Base-by-base conservation (phyloP, 2,113 vertebrate genomes). In the Vombatus ursinus region DNA sequence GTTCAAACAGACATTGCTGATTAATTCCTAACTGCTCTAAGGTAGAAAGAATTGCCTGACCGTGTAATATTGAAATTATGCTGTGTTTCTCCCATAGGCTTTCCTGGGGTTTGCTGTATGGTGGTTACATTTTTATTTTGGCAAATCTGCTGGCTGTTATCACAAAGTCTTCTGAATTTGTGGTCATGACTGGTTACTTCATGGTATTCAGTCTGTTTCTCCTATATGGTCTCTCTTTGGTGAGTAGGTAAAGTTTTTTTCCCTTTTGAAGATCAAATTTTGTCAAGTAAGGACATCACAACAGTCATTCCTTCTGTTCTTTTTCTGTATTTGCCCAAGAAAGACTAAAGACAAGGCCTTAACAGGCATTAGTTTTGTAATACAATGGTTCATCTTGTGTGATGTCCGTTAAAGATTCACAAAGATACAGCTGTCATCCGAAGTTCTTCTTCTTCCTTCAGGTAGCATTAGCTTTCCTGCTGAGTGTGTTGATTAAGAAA, bases 391-490 rank as follows among this genome's bases (percentile, higher is more conserved):
- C 68, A n/a, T 77, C 68, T 77, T 77, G 68, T 14, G 22, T 77
- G 16, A n/a, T n/a, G 14, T 77, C 16, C 5, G 22, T n/a, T n/a
- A 23, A 92, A 5, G 50, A 53, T 92, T 37, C 1, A 10, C 0
- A 44, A 51, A n/a, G 92, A 10, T 31, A 2, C 54, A 25, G 47
- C 25, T 91, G 48, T 90, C 52, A 44, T 19, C 49, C 49, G 44
- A 24, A 68, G 31, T 25, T 50, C n/a, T 50, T 25, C 52, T 95
- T 77, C 14, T 77, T 3, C 37, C 97, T 95, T 2, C 98, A 99
- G 99, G 98, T 99, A 93, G 99, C 99, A 89, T 98, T 99, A 98
- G 99, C 99, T 96, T 99, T 99, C 98, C 98, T 99, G 99, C 97
- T 99, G 97, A 99, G 98, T 22, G 99, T 99, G 24, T 96, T 99